phyloP scores from a whole-genome alignment of 2,113 vertebrate genomes.

The Anser cygnoides region DNA sequence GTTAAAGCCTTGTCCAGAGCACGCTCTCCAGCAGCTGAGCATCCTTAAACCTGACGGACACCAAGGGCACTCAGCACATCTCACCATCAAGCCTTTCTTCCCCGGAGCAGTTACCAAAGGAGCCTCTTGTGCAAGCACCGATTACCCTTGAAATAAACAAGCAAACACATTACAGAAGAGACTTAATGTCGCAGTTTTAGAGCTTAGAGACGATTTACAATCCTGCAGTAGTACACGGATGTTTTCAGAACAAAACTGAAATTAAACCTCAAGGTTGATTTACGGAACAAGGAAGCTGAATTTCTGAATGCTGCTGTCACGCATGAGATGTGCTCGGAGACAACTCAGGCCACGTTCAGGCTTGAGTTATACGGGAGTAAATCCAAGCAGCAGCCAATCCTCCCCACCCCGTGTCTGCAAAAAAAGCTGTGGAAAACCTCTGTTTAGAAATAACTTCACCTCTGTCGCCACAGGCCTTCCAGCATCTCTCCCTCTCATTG shows the following conservation, averaged over 20 bases:
- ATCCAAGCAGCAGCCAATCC: not conserved
- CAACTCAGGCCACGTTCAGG: not conserved
- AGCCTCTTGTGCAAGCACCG: not conserved
- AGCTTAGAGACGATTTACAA: not conserved
- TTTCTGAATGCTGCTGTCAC: not conserved
- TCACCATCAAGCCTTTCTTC: not conserved
- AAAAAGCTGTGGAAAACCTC: not conserved
- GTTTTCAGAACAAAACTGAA: not conserved
- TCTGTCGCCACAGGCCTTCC: not conserved
- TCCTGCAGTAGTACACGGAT: not conserved
- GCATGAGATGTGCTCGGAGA: not conserved
- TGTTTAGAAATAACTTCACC: not conserved
- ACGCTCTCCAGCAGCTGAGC: not conserved
- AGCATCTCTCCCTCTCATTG: not conserved
- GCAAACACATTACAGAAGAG: rapidly evolving
- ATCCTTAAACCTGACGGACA: not conserved
- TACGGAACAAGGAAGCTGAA: not conserved
- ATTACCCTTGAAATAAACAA: not conserved
- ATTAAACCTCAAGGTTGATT: not conserved
- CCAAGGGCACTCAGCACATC: not conserved
- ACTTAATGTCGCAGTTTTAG: not conserved
- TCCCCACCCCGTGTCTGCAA: rapidly evolving
- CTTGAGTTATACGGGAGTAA: not conserved
- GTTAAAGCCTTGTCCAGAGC: not conserved
- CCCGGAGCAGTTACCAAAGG: not conserved